Conservation (phyloP, 1,140 invertebrate genomes). For the Anadara kagoshimensis region DNA sequence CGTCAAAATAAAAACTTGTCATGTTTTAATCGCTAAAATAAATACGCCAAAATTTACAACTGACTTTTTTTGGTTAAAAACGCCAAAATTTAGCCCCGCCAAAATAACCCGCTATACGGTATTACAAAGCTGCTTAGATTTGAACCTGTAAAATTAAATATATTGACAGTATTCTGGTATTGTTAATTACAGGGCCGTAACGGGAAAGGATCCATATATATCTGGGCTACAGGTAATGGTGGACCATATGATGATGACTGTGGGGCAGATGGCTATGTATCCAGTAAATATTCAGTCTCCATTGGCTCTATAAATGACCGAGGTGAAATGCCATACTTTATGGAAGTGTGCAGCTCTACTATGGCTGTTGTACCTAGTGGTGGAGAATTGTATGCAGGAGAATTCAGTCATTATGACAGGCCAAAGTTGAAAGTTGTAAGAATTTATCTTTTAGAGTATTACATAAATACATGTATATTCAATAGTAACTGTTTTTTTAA, state of each 20-base stretch:
- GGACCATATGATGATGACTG: constrained; percentile 73
- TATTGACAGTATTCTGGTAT: too few relatives aligned
- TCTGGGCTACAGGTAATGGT: constrained; percentile 76
- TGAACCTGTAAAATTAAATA: too few relatives aligned
- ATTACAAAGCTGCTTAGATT: too few relatives aligned
- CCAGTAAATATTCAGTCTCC: constrained; percentile 71
- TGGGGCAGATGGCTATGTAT: constrained; percentile 75
- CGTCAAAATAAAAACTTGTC: too few relatives aligned
- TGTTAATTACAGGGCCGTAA: constrained; percentile 66
- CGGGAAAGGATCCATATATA: constrained; percentile 72
- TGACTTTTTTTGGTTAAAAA: too few relatives aligned
- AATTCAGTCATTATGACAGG: constrained; percentile 11
- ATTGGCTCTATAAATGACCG: constrained; percentile 70
- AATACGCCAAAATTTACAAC: too few relatives aligned
- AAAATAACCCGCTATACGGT: too few relatives aligned
- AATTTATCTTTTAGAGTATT: too few relatives aligned
- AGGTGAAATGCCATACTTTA: constrained; percentile 71
- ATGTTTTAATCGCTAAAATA: too few relatives aligned
- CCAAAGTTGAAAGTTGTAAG: constrained; percentile 67
- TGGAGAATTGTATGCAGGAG: constrained; percentile 48
- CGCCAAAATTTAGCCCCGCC: too few relatives aligned
- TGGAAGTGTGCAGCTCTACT: constrained; percentile 73
- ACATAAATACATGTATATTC: too few relatives aligned
- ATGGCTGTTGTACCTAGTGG: constrained; percentile 74
- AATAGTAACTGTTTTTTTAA: too few relatives aligned